These are phyloP conservation scores for Lanius ludovicianus DNA, from an alignment of 2,113 vertebrate genomes.

Conservation along the genomic window DNA sequence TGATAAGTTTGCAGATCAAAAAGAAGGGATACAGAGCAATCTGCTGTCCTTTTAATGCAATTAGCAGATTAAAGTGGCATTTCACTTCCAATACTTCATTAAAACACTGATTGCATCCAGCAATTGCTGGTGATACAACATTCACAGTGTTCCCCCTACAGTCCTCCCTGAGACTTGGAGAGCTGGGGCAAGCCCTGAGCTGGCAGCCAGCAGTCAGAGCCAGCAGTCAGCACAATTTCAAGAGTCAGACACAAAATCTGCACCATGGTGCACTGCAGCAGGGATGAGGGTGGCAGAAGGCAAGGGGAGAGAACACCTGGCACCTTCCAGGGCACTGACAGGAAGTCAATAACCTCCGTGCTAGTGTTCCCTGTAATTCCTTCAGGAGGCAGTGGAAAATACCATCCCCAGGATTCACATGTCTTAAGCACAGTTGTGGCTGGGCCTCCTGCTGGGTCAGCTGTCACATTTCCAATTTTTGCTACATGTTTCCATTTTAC, in stretches of 20 bases:
- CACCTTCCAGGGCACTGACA: too few species aligned
- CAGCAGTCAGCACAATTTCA: background rate
- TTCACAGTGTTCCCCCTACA: conserved; percentile 36
- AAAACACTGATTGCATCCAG: background rate
- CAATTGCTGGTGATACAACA: background rate
- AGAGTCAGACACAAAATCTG: background rate
- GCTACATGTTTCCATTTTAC: background rate
- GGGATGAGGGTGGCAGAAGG: background rate
- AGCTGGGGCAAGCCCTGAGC: background rate
- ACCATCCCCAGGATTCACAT: rapidly evolving
- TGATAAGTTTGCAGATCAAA: conserved; percentile 19
- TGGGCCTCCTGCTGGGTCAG: background rate
- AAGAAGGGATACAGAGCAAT: background rate
- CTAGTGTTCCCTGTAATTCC: background rate
- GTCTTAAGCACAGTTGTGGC: background rate
- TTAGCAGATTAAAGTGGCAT: conserved; percentile 56
- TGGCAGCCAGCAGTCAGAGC: background rate
- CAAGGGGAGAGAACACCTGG: background rate
- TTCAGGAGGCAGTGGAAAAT: background rate
- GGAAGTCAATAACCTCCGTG: rapidly evolving
- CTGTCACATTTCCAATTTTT: background rate
- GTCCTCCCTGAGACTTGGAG: background rate
- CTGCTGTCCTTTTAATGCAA: conserved; percentile 39
- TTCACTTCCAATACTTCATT: conserved; percentile 40
- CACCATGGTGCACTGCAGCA: background rate